Percentiles rank a stretch among this genome's conserved stretches.
Conservation (phyloP, 30 jellyfish, hydroid and myxozoan species). For the Cassiopea andromeda region DNA sequence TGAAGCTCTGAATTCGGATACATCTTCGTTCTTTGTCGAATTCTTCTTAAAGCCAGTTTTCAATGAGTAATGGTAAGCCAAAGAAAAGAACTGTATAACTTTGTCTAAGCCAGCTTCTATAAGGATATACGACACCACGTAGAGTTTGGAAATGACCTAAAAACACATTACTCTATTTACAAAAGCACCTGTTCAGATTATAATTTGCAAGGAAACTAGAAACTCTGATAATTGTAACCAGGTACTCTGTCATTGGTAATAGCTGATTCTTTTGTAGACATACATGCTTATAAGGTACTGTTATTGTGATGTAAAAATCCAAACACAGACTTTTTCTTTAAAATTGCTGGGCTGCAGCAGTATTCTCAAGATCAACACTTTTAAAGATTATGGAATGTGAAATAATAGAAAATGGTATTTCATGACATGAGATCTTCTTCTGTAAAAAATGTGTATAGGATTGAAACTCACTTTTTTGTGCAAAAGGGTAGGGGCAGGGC, state of each 20-base stretch:
- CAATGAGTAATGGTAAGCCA: neutral
- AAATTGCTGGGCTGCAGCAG: too few relatives aligned
- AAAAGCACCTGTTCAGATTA: neutral
- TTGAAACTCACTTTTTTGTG: too few relatives aligned
- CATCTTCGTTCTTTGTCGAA: neutral
- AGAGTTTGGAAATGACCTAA: neutral
- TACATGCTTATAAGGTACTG: too few relatives aligned
- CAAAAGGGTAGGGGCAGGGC: too few relatives aligned
- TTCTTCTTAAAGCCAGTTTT: neutral
- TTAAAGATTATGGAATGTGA: too few relatives aligned
- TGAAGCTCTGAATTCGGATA: neutral
- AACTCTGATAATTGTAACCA: neutral
- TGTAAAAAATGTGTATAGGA: too few relatives aligned
- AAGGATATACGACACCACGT: neutral
- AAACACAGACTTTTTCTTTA: too few relatives aligned
- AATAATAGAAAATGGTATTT: too few relatives aligned
- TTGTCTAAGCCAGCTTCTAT: neutral
- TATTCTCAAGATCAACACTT: too few relatives aligned
- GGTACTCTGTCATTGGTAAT: neutral
- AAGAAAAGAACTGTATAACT: neutral
- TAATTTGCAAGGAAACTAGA: neutral
- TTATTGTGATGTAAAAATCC: too few relatives aligned
- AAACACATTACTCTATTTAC: neutral
- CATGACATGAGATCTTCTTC: too few relatives aligned
- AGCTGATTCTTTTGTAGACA: too few relatives aligned